Percentiles rank a stretch among this genome's conserved stretches.
Evolutionary conservation across 2,113 vertebrate species (phyloP).

Genomic region (Phrynosoma platyrhinos): DNA sequence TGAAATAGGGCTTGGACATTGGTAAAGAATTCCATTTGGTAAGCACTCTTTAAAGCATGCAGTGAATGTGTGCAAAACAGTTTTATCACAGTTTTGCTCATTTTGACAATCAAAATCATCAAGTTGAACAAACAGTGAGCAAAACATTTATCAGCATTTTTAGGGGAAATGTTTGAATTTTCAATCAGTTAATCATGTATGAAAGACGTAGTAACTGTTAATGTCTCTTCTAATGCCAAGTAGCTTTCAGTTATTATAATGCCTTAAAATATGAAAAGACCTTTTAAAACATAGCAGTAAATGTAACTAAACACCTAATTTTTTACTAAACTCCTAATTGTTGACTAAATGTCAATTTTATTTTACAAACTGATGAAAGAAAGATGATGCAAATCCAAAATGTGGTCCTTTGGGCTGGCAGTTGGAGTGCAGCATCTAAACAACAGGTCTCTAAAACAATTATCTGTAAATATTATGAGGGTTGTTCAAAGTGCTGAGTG

Average conservation of each 20-base stretch:
- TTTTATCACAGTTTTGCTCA: not conserved
- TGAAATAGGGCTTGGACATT: not conserved
- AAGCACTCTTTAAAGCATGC: not conserved
- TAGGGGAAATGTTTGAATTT: not conserved
- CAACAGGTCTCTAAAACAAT: constrained; percentile 12
- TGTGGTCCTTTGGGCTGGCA: constrained; percentile 28
- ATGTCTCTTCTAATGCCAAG: not conserved
- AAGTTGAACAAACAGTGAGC: not conserved
- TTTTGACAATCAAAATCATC: not conserved
- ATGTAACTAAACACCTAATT: constrained; percentile 13
- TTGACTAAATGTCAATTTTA: constrained; percentile 26
- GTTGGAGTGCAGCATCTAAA: constrained; percentile 8
- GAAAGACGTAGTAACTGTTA: not conserved
- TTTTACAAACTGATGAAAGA: not conserved
- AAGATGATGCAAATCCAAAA: not conserved
- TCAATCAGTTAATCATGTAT: not conserved
- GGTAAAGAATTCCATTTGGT: not conserved
- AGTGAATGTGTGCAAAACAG: not conserved
- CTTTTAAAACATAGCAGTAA: constrained; percentile 39
- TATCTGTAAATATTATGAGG: constrained; percentile 24
- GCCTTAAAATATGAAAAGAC: constrained; percentile 23
- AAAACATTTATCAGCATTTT: not conserved
- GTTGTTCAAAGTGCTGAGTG: constrained; percentile 23
- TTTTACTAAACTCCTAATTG: constrained; percentile 37
- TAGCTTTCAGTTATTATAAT: not conserved